Base-by-base conservation (phyloP, 2,888 invertebrate species). In the Clusia tigrina region DNA sequence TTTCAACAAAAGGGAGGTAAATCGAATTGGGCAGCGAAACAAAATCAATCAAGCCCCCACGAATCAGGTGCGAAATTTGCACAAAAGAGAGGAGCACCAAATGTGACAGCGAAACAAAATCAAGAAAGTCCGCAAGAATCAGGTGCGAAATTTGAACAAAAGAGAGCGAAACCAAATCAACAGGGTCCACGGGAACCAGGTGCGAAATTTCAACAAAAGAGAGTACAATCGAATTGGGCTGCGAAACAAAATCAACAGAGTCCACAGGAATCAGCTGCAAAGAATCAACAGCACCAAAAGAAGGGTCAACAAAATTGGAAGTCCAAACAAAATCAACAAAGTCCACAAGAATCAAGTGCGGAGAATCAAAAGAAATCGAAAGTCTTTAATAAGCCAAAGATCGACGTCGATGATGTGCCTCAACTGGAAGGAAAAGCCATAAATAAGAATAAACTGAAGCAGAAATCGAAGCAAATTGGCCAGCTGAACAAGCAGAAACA, bases 401-500 rank as follows among this genome's bases (percentile, higher is more conserved):
- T 71, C 15, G 71, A 74, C 24, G 57, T 73, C 0, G 72, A 71
- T 37, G 72, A 68, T 2, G 32, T 69, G 2, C 71, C 71, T 9
- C 24, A 55, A 25, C 66, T 81, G 32, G 74, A 74, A 61, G 81
- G 78, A 2, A 81, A 80, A 58, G 76, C 78, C 6, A 79, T 80
- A n/a, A 78, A 78, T 48, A 72, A 68, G 20, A 76, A 74, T 57
- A 73, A 75, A 26, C 69, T 75, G 10, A 80, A 80, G 58, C 72
- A 70, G 6, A 78, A 81, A 58, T 68, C 77, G 1, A 81, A 81
- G 56, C 66, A 74, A 60, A 68, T 81, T 22, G 81, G 81, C 1
- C 76, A 81, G 59, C 62, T 80, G 20, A 81, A 80, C 24, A 72
- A 76, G 51, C 65, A 60, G n/a, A 65, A 64, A 42, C 54, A 12